Conservation (phyloP, 1,140 invertebrate species). For the Drosophila melanogaster region DNA sequence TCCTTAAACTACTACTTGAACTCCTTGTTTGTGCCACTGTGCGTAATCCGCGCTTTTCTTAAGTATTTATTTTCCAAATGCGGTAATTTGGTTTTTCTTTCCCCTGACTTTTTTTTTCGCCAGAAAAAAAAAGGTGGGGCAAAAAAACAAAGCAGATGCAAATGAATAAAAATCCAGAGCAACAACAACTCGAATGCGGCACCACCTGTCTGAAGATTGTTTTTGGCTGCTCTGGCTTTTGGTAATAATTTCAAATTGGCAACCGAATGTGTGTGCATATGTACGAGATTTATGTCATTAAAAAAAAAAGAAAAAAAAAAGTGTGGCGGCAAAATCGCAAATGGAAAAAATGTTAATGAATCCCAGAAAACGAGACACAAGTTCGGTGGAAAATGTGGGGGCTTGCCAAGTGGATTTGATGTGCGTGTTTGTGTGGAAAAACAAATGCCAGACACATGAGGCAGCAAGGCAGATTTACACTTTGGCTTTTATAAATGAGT, state of each 20-base stretch:
- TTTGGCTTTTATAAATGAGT: slow-evolving; percentile 74
- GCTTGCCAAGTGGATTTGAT: slow-evolving; percentile 22
- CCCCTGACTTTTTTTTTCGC: slow-evolving; percentile 20
- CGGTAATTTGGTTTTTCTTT: slow-evolving; percentile 75
- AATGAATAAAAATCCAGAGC: slow-evolving; percentile 37
- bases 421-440: slow-evolving; percentile 29
- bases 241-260: slow-evolving; percentile 80
- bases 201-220: slow-evolving; percentile 59
- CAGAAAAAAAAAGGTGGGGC: background rate
- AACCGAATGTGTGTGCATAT: slow-evolving; percentile 73
- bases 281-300: slow-evolving; percentile 81
- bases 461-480: slow-evolving; percentile 68
- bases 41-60: slow-evolving; percentile 19
- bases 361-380: slow-evolving; percentile 34
- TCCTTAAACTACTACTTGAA: background rate
- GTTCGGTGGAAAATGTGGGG: slow-evolving; percentile 26
- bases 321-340: slow-evolving; percentile 66
- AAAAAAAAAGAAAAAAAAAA: slow-evolving; percentile 47
- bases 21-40: slow-evolving; percentile 28
- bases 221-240: slow-evolving; percentile 26
- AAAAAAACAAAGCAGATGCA: slow-evolving; percentile 24
- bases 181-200: slow-evolving; percentile 25
- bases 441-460: slow-evolving; percentile 44
- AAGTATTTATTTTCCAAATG: slow-evolving; percentile 62
- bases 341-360: slow-evolving; percentile 81